Evolutionary conservation across 1,140 invertebrate species (phyloP).

Genomic region (Saxidomus purpurata): DNA sequence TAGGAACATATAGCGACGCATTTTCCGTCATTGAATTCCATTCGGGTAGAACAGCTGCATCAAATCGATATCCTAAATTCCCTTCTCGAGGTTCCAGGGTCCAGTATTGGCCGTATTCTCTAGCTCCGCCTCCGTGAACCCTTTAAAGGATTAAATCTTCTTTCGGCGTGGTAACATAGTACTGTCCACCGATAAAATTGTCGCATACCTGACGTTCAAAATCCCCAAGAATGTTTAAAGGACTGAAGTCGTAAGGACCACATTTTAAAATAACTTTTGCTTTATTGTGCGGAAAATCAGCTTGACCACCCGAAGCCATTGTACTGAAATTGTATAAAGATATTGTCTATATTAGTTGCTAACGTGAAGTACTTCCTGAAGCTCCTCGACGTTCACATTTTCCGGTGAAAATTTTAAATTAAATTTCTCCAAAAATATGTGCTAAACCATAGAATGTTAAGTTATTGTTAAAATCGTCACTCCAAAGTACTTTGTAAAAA

Average conservation of each 20-base stretch:
- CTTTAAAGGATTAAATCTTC: not conserved
- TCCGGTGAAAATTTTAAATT: no score
- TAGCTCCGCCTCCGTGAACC: not conserved
- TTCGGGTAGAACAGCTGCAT: not conserved
- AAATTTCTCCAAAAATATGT: no score
- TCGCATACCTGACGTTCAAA: not conserved
- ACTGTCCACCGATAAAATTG: not conserved
- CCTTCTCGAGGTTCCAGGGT: not conserved
- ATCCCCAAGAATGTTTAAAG: not conserved
- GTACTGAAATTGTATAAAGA: no score
- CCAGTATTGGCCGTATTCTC: conserved; percentile 6
- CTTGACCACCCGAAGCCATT: not conserved
- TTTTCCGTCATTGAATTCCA: not conserved
- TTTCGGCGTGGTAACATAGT: conserved; percentile 13
- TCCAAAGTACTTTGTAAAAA: no score
- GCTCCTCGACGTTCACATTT: no score
- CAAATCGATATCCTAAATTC: not conserved
- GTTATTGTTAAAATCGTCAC: no score
- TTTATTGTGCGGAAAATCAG: not conserved
- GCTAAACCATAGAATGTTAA: no score
- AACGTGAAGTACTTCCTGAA: no score
- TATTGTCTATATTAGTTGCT: no score
- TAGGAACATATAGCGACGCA: not conserved
- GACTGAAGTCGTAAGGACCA: not conserved
- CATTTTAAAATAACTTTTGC: not conserved